Evolutionary conservation across 2,797 vertebrate genomes (phyloP).

Genomic region (Oreortyx pictus): DNA sequence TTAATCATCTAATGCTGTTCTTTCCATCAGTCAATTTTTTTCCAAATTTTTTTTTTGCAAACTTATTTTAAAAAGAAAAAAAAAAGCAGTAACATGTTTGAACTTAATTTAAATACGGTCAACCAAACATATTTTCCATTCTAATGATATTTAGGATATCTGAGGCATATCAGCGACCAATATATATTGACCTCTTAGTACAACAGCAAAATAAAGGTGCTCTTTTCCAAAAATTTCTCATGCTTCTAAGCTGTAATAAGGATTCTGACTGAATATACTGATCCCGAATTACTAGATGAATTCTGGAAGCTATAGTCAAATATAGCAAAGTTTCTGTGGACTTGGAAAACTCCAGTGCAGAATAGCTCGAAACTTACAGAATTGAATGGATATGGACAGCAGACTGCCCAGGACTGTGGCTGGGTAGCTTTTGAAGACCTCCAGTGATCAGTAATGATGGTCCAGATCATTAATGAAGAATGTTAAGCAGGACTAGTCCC

Average conservation of each 20-base stretch:
- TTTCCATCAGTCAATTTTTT: background rate
- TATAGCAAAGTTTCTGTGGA: background rate
- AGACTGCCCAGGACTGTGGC: background rate
- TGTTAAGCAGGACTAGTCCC: background rate
- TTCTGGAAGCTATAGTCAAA: background rate
- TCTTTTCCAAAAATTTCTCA: slow-evolving; percentile 12
- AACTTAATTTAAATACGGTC: slow-evolving; percentile 43
- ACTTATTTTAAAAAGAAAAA: background rate
- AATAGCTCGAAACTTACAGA: background rate
- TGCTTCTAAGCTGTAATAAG: background rate
- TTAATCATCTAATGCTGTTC: background rate
- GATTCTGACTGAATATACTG: background rate
- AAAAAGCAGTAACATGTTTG: slow-evolving; percentile 17
- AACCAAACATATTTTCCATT: slow-evolving; percentile 48
- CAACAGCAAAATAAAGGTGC: background rate
- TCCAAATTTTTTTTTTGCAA: slow-evolving; percentile 14
- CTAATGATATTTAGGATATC: slow-evolving; percentile 8
- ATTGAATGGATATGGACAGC: background rate
- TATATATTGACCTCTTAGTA: background rate
- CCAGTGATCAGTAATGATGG: background rate
- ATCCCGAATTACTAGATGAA: background rate
- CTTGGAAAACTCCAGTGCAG: background rate
- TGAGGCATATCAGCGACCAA: slow-evolving; percentile 7
- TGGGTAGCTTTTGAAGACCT: background rate
- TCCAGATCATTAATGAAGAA: background rate